Percentiles rank a stretch among this genome's conserved stretches.
phyloP scores from a whole-genome alignment of 64 coral and sea anemone species.

The Porites australiensis region DNA sequence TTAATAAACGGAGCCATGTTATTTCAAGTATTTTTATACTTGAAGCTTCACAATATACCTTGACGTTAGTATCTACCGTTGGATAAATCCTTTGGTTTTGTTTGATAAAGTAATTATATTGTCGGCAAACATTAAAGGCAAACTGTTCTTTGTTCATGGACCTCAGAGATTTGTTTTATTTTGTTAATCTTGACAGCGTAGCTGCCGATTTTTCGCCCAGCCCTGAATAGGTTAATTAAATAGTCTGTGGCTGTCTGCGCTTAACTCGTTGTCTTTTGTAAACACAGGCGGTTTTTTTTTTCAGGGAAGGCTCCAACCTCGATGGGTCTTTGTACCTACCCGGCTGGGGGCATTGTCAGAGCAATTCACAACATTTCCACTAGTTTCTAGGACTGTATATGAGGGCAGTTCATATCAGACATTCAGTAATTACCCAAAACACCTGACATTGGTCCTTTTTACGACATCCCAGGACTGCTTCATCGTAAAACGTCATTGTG shows the following conservation, averaged over 20 bases:
- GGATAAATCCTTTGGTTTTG: not conserved
- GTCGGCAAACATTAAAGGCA: slow-evolving; percentile 61
- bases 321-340: slow-evolving; percentile 28
- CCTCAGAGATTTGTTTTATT: slow-evolving; percentile 69
- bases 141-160: slow-evolving; percentile 43
- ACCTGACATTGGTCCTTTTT: not conserved
- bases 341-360: slow-evolving; percentile 65
- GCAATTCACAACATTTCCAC: slow-evolving; percentile 65
- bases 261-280: slow-evolving; percentile 65
- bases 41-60: no score
- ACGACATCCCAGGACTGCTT: no score
- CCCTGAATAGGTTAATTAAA: slow-evolving; percentile 90
- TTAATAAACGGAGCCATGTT: no score
- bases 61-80: no score
- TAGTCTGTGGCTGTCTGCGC: slow-evolving; percentile 70
- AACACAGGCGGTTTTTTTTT: slow-evolving; percentile 53
- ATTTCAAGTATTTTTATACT: no score
- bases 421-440: slow-evolving; percentile 59
- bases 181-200: slow-evolving; percentile 12
- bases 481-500: no score
- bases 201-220: not conserved
- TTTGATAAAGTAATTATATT: slow-evolving; percentile 17
- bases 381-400: slow-evolving; percentile 24
- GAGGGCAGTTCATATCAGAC: slow-evolving; percentile 22
- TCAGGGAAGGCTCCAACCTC: slow-evolving; percentile 1